phyloP scores from a whole-genome alignment of 2,113 vertebrate species.

The Colinus virginianus region DNA sequence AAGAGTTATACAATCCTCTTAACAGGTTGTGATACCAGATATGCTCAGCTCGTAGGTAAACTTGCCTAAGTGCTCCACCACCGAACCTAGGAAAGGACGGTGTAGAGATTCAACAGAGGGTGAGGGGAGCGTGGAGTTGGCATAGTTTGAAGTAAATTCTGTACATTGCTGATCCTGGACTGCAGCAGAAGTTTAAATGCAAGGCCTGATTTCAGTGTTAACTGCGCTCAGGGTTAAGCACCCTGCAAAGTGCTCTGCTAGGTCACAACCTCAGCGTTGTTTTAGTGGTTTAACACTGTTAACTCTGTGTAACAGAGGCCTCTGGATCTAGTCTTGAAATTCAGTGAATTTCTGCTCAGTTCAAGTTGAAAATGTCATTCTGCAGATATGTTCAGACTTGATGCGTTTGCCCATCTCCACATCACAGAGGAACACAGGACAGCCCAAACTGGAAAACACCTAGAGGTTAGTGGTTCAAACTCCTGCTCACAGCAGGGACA shows the following conservation, averaged over 20 bases:
- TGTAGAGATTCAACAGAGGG: too few species aligned
- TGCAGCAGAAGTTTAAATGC: background rate
- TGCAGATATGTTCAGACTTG: background rate
- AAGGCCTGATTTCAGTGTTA: background rate
- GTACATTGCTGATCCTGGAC: background rate
- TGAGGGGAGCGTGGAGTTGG: background rate
- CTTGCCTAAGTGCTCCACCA: background rate
- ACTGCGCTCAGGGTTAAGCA: background rate
- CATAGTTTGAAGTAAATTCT: background rate
- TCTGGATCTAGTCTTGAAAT: background rate
- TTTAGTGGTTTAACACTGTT: background rate
- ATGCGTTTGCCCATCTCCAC: background rate
- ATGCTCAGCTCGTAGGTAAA: conserved; percentile 4
- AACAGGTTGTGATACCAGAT: conserved; percentile 41
- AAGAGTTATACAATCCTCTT: conserved; percentile 55
- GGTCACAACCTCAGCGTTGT: background rate
- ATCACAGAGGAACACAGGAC: background rate
- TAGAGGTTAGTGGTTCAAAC: background rate
- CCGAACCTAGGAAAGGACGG: background rate
- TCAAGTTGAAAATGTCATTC: background rate
- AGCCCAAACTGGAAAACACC: background rate
- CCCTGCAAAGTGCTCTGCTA: too few species aligned
- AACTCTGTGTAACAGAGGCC: background rate
- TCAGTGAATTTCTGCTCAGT: background rate
- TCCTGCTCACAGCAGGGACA: background rate